phyloP scores from a whole-genome alignment of 2,113 vertebrate species.

The Rhegmatorhina hoffmannsi region DNA sequence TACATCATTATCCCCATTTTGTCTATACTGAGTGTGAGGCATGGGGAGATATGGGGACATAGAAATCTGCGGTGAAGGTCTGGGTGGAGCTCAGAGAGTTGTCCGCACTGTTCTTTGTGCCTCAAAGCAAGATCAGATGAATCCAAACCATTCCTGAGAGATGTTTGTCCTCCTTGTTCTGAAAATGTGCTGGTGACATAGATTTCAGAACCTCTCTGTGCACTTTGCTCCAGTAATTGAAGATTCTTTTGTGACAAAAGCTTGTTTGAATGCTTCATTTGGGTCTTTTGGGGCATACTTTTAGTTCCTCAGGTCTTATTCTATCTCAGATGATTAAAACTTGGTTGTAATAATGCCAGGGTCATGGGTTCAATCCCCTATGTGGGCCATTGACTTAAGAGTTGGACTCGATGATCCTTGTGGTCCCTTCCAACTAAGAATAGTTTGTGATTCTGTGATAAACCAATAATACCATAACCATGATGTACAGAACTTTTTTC shows the following conservation, averaged over 20 bases:
- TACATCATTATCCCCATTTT: not conserved
- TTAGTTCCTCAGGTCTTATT: not conserved
- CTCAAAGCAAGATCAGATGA: not conserved
- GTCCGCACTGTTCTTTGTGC: not conserved
- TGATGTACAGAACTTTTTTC: not conserved
- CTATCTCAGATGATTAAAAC: too few relatives aligned
- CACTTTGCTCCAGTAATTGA: not conserved
- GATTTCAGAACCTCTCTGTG: not conserved
- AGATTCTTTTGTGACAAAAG: not conserved
- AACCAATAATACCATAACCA: not conserved
- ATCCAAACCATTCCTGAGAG: rapidly evolving
- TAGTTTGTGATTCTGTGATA: too few relatives aligned
- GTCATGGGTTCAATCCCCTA: too few relatives aligned
- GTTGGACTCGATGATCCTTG: too few relatives aligned
- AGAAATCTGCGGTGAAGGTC: not conserved
- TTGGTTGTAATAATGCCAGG: too few relatives aligned
- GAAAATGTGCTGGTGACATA: not conserved
- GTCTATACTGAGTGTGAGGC: not conserved
- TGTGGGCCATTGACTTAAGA: too few relatives aligned
- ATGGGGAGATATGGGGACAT: rapidly evolving
- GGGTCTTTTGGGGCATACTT: not conserved
- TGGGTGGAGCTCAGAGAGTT: not conserved
- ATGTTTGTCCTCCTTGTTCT: not conserved
- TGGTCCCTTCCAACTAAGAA: too few relatives aligned
- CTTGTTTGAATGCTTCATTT: not conserved